A percentile compares a stretch with the other conserved stretches of the same genome.
These are phyloP conservation scores for Porites lobata DNA, from an alignment of 92 coral and sea anemone species.

Conservation along the genomic window DNA sequence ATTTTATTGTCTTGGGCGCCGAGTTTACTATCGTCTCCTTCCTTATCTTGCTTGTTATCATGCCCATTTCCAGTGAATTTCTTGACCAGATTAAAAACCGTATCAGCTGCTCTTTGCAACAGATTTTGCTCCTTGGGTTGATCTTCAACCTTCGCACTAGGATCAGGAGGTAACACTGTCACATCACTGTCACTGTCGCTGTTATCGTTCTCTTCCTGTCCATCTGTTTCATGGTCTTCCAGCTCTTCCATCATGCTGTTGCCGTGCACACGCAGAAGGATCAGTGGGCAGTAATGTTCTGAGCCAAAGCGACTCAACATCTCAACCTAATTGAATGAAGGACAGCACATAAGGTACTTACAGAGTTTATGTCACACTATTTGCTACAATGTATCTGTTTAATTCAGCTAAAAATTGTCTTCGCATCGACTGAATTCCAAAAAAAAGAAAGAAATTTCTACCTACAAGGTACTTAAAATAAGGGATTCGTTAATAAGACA, in stretches of 20 bases:
- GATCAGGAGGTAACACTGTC: conserved; percentile 78
- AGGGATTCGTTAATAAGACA: not conserved
- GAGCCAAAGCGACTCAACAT: conserved; percentile 97
- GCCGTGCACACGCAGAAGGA: conserved; percentile 93
- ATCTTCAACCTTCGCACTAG: conserved; percentile 79
- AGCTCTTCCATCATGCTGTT: conserved; percentile 97
- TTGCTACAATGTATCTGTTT: no score
- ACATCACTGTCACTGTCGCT: conserved; percentile 73
- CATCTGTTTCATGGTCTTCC: conserved; percentile 93
- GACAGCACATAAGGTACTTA: not conserved
- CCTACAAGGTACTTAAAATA: no score
- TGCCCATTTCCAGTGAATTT: conserved; percentile 75
- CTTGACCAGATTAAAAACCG: conserved; percentile 88
- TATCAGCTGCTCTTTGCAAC: conserved; percentile 91
- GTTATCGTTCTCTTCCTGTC: conserved; percentile 76
- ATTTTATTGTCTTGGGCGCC: conserved; percentile 4
- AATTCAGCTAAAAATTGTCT: no score
- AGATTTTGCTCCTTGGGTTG: conserved; percentile 65
- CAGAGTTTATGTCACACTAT: no score
- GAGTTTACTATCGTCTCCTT: not conserved
- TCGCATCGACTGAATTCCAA: no score
- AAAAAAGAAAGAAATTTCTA: no score
- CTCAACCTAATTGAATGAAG: conserved; percentile 77
- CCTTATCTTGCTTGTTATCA: conserved; percentile 11
- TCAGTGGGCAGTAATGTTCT: conserved; percentile 99